These are phyloP conservation scores for Actenoides lindsayi DNA, from an alignment of 2,113 vertebrate species.

Conservation along the genomic window DNA sequence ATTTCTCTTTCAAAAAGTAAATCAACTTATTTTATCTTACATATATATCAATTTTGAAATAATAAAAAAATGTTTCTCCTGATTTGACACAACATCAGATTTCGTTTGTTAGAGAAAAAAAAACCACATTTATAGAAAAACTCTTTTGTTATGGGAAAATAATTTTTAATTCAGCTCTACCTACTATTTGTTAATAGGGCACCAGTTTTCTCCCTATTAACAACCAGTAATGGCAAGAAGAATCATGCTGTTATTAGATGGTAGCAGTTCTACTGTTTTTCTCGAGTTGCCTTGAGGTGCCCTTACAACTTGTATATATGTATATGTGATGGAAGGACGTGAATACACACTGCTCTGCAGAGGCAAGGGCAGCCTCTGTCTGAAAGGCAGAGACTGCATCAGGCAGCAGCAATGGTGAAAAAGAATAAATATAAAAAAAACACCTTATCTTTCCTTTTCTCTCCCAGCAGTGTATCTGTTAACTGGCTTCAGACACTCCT, in stretches of 20 bases:
- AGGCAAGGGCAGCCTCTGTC: neutral
- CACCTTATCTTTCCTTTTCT: neutral
- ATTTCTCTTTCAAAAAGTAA: neutral
- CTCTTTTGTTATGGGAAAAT: neutral
- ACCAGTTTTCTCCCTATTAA: neutral
- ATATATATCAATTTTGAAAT: neutral
- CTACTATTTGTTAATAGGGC: neutral
- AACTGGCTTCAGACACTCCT: neutral
- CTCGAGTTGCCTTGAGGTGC: neutral
- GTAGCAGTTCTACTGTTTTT: neutral
- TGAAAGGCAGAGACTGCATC: neutral
- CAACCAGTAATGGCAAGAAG: neutral
- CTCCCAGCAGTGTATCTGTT: neutral
- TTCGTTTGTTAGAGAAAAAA: neutral
- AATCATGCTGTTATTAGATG: neutral
- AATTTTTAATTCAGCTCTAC: neutral
- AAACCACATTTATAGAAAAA: neutral
- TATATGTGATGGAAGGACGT: neutral
- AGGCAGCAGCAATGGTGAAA: neutral
- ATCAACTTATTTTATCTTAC: neutral
- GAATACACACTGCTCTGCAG: neutral
- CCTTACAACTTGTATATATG: neutral
- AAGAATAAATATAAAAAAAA: neutral
- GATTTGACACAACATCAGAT: neutral
- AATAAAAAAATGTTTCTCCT: neutral